Base-by-base conservation (phyloP, 1,140 invertebrate genomes). In the Aphelinus certus region DNA sequence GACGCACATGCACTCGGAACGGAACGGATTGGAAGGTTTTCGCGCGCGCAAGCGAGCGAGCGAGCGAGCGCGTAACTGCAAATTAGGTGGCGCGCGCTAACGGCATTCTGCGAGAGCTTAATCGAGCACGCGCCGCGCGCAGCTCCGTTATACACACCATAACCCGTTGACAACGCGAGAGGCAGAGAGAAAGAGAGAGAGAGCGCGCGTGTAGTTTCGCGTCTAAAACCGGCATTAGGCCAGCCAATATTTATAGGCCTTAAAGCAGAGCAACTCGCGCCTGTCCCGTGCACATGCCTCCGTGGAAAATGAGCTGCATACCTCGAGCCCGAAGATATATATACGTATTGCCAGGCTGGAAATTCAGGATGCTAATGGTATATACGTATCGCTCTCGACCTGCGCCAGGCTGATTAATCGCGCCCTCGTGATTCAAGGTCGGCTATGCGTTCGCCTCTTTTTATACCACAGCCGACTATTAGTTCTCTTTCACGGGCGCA, bases 221-320 rank as follows among this genome's bases (percentile, higher is more conserved):
- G 49, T 55, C 64, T 66, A 66, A 66, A 66, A 56, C 64, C 64
- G 64, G 51, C 64, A 66, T 66, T 66, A 66, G 64, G 51, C 64
- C 64, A 55, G 9, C 42, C n/a, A 66, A 66, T 66, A 66, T 66
- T 66, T 66, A 66, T 66, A 66, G 64, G 64, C 43, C 49, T 66
- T 66, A 66, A 66, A 66, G 64, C 64, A 6, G 64, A 65, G 10
- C 1, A 26, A 51, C 63, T 65, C 46, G 10, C n/a, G 7, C 3
- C 3, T 60, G 42, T 26, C 26, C 26, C 26, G 26, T 26, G 6
- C 6, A 66, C 64, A 42, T 7, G 51, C 51, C 56, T 66, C 49
- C 42, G 26, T 66, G 42, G 64, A 66, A 66, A 55, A 55, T 55
- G n/a, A 5, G n/a, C 51, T 26, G 26, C 26, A 26, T 26, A 26